Conservation (phyloP, 2,888 invertebrate species). For the Limenitis camilla region DNA sequence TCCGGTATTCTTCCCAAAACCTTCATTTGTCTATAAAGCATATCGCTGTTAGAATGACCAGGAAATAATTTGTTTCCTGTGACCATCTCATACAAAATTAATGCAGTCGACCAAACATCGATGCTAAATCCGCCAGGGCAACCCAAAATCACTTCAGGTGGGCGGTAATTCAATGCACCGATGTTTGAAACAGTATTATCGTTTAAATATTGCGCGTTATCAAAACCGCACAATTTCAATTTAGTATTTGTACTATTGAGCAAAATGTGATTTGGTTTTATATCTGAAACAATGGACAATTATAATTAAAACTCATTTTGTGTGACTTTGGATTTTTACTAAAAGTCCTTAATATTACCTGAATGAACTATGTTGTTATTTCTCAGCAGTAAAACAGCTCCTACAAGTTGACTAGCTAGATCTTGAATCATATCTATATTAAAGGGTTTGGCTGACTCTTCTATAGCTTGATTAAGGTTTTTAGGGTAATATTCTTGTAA, state of each 20-base stretch:
- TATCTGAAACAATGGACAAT: slow-evolving; percentile 39
- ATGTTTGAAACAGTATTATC: slow-evolving; percentile 16
- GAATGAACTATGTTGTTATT: slow-evolving; percentile 43
- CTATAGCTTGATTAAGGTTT: slow-evolving; percentile 36
- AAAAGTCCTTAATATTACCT: slow-evolving; percentile 34
- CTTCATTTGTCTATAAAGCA: slow-evolving; percentile 43
- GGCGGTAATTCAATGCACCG: slow-evolving; percentile 39
- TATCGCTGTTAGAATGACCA: slow-evolving; percentile 35
- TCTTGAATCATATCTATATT: slow-evolving; percentile 39
- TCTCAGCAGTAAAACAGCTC: slow-evolving; percentile 41
- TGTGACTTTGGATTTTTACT: too few species aligned
- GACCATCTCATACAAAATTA: slow-evolving; percentile 50
- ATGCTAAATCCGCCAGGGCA: slow-evolving; percentile 35
- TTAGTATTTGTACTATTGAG: slow-evolving; percentile 31
- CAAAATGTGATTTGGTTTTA: slow-evolving; percentile 50
- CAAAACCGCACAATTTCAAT: slow-evolving; percentile 53
- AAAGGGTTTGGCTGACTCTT: slow-evolving; percentile 27
- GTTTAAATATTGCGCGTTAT: slow-evolving; percentile 30
- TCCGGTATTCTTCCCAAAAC: slow-evolving; percentile 35
- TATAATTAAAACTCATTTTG: not conserved
- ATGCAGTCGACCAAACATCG: slow-evolving; percentile 52
- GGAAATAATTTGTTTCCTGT: slow-evolving; percentile 36
- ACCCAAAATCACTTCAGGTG: slow-evolving; percentile 54
- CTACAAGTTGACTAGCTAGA: slow-evolving; percentile 42
- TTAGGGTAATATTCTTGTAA: slow-evolving; percentile 47